Evolutionary conservation across 2,888 invertebrate species (phyloP), one percentile per base, ranked within the genome.

Genomic region (Sinotaia quadrata): DNA sequence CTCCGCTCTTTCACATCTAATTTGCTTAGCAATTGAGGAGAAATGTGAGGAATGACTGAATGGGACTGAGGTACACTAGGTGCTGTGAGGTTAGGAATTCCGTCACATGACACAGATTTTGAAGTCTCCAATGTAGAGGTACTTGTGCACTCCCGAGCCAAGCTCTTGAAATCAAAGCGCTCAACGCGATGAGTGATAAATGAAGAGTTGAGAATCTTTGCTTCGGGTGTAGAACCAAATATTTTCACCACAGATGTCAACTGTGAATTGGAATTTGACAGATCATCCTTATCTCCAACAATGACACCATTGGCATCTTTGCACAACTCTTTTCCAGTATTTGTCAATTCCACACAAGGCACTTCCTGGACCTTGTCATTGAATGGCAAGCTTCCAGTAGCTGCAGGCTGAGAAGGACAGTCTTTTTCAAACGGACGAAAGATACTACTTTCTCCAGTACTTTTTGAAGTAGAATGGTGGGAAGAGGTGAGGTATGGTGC

Each of bases 1-100:
- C 77, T 80, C 44, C 78, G 69, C 62, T 85, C 87, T 57, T 85
- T 82, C 41, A 83, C 71, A 75, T 88, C 88, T 27, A 88, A 75
- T 67, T 85, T 85, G 74, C 88, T 88, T 10, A 71, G 18, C 21
- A 51, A 31, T 31, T 74, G 66, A 15, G 52, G 51, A 21, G 41
- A 41, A 18, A 37, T 18, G 3, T 15, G 27, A 2, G 27, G 24
- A 12, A 18, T 24, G 5, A 27, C 18, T 2, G 18, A 41, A 7
- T 36, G 34, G 10, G 63, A 27, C n/a, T 31, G 47, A 8, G 37
- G 27, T 2, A n/a, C n/a, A 3, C 10, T 12, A 29, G 54, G 29
- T 4, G 27, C n/a, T 7, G 27, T 31, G n/a, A n/a, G n/a, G n/a
- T 10, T 21, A 24, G 52, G 52, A 12, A 15, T 8, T 51, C 52